Conservation (phyloP, 1,140 invertebrate genomes). For the Aplysia californica region DNA sequence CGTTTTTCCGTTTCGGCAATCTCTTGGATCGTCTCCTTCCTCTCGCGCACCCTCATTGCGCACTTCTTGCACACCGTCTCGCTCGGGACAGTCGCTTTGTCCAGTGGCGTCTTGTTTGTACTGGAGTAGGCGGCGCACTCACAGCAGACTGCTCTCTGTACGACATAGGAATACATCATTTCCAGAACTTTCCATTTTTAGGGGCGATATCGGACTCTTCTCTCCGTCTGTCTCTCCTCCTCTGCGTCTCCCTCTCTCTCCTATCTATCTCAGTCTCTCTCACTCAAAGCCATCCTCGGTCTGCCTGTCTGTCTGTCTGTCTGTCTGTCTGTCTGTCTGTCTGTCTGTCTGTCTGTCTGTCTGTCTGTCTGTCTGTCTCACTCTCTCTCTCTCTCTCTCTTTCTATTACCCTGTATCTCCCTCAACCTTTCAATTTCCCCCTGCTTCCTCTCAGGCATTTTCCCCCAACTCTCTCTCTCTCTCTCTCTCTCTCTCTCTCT, state of each 20-base stretch:
- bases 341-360: neutral
- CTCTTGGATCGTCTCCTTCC: conserved; percentile 94
- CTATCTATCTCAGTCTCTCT: conserved; percentile 1
- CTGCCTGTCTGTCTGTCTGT: neutral
- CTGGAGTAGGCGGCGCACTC: too few species aligned
- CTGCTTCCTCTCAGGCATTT: too few species aligned
- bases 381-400: conserved; percentile 17
- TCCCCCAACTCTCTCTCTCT: too few species aligned
- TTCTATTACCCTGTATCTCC: neutral
- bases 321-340: neutral
- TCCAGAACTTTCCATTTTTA: too few species aligned
- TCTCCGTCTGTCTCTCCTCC: neutral
- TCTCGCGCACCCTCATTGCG: conserved; percentile 66
- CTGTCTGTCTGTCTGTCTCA: conserved; percentile 10
- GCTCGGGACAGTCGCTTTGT: neutral
- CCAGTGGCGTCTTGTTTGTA: neutral
- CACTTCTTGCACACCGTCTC: conserved; percentile 24
- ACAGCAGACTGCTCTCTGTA: too few species aligned
- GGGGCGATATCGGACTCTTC: too few species aligned
- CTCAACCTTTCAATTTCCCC: too few species aligned
- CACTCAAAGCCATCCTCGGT: neutral
- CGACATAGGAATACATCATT: too few species aligned
- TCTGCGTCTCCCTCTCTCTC: neutral
- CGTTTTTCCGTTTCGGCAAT: conserved; percentile 97
- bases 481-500: too few species aligned